Evolutionary conservation across 92 coral and sea anemone genomes (phyloP), one percentile per base, ranked within the genome.

Genomic region (Diadumene lineata): DNA sequence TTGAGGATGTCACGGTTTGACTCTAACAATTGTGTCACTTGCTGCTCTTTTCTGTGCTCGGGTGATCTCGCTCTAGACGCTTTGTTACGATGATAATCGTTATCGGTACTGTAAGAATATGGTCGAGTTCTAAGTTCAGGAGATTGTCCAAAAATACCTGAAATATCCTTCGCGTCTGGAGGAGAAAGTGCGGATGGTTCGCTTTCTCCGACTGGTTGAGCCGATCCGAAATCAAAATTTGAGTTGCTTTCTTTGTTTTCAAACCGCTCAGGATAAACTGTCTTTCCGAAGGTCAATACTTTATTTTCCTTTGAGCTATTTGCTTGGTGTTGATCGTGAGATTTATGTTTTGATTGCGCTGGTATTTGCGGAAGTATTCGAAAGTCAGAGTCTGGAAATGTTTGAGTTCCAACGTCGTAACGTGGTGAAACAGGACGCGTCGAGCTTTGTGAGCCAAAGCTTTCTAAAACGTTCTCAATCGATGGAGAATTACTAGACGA

Each of bases 201-300:
- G n/a, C n/a, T n/a, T n/a, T n/a, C n/a, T n/a, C n/a, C n/a, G n/a
- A n/a, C n/a, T n/a, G n/a, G n/a, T n/a, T n/a, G n/a, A n/a, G n/a
- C n/a, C 7, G 48, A 4, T 62, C 26, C 64, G 22, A 22, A 25
- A 58, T 25, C 64, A 9, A 58, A 58, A 38, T 38, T 38, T 10
- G 2, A 23, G 30, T 58, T 28, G 19, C 43, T 19, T n/a, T 56
- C 76, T 8, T 58, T 28, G 19, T 22, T 19, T n/a, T 56, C 76
- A 56, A 72, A 56, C 1, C 66, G 55, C 10, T 72, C 50, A 28
- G 75, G 75, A 27, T 50, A 23, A 22, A 70, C 50, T 18, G 61
- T 51, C 29, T 70, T 18, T 15, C 75, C 64, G 38, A 56, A 56
- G 1, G 51, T 56, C 16, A 34, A 34, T 31, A 1, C 77, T 72